Evolutionary conservation across 2,797 vertebrate species (phyloP).

Genomic region (Odontamblyopus lacepedii): DNA sequence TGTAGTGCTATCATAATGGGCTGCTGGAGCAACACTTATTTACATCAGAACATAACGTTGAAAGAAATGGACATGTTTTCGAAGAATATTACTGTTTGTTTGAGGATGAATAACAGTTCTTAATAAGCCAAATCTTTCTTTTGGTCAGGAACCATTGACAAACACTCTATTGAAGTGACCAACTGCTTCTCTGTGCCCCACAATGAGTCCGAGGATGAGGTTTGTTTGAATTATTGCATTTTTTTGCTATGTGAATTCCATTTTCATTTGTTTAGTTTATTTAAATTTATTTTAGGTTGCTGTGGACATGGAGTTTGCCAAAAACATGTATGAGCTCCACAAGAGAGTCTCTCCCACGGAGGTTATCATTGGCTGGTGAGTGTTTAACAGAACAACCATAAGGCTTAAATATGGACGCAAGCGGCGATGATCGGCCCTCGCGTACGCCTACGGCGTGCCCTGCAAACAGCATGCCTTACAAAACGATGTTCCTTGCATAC

Average conservation of each 20-base stretch:
- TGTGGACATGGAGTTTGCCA: conserved; percentile 99
- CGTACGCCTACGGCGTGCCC: too few relatives aligned
- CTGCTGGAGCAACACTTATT: not conserved
- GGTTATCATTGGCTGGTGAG: conserved; percentile 94
- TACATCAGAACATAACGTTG: not conserved
- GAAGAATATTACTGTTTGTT: not conserved
- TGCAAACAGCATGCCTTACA: too few relatives aligned
- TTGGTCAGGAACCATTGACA: conserved; percentile 88
- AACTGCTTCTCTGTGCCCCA: conserved; percentile 99
- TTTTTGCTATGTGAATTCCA: not conserved
- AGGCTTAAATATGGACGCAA: too few relatives aligned
- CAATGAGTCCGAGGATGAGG: conserved; percentile 99
- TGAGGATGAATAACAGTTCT: not conserved
- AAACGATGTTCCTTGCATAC: too few relatives aligned
- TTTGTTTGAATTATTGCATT: conserved; percentile 49
- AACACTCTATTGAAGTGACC: conserved; percentile 95
- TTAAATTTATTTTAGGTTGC: conserved; percentile 82
- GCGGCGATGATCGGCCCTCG: too few relatives aligned
- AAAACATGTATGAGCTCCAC: conserved; percentile 99
- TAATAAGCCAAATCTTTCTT: not conserved
- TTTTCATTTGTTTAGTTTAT: not conserved
- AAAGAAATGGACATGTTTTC: not conserved
- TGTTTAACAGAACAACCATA: too few relatives aligned
- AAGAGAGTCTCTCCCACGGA: conserved; percentile 97
- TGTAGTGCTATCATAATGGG: not conserved